phyloP scores from a whole-genome alignment of 2,888 invertebrate genomes.

The Asteroscopus sphinx region DNA sequence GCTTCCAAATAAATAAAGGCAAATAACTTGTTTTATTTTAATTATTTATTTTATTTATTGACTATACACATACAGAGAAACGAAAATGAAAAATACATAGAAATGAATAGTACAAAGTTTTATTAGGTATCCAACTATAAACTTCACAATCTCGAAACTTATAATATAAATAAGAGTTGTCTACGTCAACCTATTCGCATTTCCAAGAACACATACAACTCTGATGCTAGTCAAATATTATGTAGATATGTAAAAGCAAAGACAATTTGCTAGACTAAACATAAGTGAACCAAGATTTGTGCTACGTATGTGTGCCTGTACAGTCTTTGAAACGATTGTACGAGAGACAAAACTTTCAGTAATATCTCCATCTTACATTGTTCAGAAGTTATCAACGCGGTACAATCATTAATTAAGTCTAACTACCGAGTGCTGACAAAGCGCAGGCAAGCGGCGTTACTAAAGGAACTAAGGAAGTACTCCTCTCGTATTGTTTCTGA shows the following conservation, averaged over 20 bases:
- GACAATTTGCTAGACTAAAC: slow-evolving; percentile 46
- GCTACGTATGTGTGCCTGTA: slow-evolving; percentile 14
- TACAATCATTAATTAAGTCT: slow-evolving; percentile 51
- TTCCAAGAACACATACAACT: slow-evolving; percentile 46
- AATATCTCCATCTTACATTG: slow-evolving; percentile 32
- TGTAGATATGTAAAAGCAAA: slow-evolving; percentile 42
- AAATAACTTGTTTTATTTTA: slow-evolving; percentile 23
- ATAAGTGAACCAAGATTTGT: slow-evolving; percentile 39
- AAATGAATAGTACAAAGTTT: too few relatives aligned
- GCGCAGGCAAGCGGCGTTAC: slow-evolving; percentile 30
- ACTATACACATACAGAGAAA: too few relatives aligned
- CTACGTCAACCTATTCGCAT: slow-evolving; percentile 28
- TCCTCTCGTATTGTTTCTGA: slow-evolving; percentile 45
- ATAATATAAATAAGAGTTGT: slow-evolving; percentile 29
- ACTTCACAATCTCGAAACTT: slow-evolving; percentile 9
- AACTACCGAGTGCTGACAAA: slow-evolving; percentile 46
- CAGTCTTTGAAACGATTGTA: slow-evolving; percentile 17
- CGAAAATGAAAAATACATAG: too few relatives aligned
- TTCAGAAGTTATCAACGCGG: slow-evolving; percentile 42
- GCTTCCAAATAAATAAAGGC: slow-evolving; percentile 25
- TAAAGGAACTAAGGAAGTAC: slow-evolving; percentile 31
- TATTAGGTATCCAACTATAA: background rate
- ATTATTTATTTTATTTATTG: background rate
- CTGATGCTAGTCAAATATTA: slow-evolving; percentile 44
- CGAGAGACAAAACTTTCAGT: slow-evolving; percentile 18